Percentiles rank a stretch among this genome's conserved stretches.
These are phyloP conservation scores for Eciton burchellii DNA, from an alignment of 1,140 invertebrate genomes.

Conservation along the genomic window DNA sequence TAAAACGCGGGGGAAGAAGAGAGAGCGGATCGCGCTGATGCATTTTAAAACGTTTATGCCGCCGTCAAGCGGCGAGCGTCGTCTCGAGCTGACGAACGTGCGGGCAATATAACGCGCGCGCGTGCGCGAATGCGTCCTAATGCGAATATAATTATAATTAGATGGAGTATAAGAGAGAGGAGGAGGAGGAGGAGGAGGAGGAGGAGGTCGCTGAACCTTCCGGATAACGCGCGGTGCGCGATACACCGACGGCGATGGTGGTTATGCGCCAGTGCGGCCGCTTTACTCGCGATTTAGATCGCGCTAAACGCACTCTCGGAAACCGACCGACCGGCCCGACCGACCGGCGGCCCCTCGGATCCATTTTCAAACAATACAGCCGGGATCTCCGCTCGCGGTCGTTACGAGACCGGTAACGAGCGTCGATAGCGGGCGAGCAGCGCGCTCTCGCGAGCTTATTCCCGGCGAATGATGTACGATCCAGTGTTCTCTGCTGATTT, in stretches of 20 bases:
- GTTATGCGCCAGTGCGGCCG: constrained; percentile 44
- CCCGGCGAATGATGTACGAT: constrained; percentile 10
- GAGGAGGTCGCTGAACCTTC: constrained; percentile 56
- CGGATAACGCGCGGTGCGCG: constrained; percentile 46
- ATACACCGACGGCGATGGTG: constrained; percentile 14
- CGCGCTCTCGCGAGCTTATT: constrained; percentile 7
- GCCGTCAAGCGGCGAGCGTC: constrained; percentile 58
- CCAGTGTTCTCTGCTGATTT: constrained; percentile 16
- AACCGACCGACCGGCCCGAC: constrained; percentile 18
- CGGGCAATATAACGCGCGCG: constrained; percentile 38
- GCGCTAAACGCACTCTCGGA: constrained; percentile 35
- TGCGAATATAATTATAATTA: constrained; percentile 74
- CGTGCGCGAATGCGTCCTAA: constrained; percentile 57
- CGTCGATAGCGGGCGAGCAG: background rate
- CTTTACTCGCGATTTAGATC: constrained; percentile 51
- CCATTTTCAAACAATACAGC: constrained; percentile 35
- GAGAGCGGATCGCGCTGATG: constrained; percentile 68
- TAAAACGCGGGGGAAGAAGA: constrained; percentile 20
- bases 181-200: constrained; percentile 48
- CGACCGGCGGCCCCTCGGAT: background rate
- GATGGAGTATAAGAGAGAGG: too few species aligned
- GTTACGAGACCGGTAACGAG: constrained; percentile 34
- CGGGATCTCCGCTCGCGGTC: constrained; percentile 37
- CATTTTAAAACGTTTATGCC: constrained; percentile 68
- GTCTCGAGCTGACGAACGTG: constrained; percentile 67